Evolutionary conservation across 2,113 vertebrate genomes (phyloP).

Genomic region (Embiotoca jacksoni): DNA sequence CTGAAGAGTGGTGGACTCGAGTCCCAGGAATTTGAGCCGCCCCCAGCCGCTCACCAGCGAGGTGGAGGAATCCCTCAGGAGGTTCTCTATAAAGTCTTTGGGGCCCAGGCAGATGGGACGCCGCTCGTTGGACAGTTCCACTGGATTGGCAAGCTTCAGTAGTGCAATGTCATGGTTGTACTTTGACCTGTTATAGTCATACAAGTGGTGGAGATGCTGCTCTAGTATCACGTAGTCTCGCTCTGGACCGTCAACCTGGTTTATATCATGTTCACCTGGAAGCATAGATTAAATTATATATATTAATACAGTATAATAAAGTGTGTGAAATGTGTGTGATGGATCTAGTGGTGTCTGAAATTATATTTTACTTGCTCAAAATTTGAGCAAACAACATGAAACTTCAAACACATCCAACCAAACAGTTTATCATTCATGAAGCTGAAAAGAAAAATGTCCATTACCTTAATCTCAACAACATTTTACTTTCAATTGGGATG

Average conservation of each 20-base stretch:
- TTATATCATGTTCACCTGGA: conserved; percentile 89
- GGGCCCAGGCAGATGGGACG: conserved; percentile 91
- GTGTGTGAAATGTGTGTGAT: no score
- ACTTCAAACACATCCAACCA: not conserved
- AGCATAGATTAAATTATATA: not conserved
- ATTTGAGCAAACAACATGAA: not conserved
- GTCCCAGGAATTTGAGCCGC: conserved; percentile 70
- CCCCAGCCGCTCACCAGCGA: conserved; percentile 95
- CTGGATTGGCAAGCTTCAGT: conserved; percentile 84
- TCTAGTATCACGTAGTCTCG: conserved; percentile 79
- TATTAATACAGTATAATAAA: not conserved
- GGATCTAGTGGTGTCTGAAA: no score
- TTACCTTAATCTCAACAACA: no score
- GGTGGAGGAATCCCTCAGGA: conserved; percentile 71
- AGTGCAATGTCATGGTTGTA: conserved; percentile 93
- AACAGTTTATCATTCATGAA: no score
- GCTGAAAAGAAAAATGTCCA: no score
- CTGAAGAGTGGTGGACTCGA: conserved; percentile 82
- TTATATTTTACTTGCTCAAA: no score
- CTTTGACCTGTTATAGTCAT: conserved; percentile 75
- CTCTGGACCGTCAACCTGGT: conserved; percentile 80
- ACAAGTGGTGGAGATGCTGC: conserved; percentile 77
- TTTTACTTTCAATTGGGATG: no score
- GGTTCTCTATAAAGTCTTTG: conserved; percentile 86
- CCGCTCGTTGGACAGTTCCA: conserved; percentile 82